Evolutionary conservation across 1,140 invertebrate genomes (phyloP).

Genomic region (Trichonephila clavipes): DNA sequence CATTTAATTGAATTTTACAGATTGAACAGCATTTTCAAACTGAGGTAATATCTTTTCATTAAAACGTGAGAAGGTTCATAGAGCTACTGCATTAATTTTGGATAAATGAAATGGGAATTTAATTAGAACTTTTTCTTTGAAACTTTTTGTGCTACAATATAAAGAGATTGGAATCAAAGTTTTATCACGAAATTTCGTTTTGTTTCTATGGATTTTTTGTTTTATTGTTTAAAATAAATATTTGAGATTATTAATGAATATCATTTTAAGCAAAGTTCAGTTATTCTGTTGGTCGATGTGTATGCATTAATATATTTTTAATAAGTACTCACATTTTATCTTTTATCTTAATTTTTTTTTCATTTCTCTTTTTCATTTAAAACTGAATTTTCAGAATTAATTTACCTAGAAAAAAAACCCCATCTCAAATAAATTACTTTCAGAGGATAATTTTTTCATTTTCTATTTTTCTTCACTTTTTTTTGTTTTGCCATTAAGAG

Average conservation of each 20-base stretch:
- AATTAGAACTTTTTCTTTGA: neutral
- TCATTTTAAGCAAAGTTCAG: too few species aligned
- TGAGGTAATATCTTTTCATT: neutral
- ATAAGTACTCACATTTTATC: too few species aligned
- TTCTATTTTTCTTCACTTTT: too few species aligned
- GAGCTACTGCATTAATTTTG: neutral
- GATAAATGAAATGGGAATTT: neutral
- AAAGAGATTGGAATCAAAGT: neutral
- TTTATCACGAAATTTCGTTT: neutral
- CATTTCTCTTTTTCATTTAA: too few species aligned
- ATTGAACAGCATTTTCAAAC: neutral
- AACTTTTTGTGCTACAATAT: neutral
- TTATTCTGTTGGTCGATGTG: too few species aligned
- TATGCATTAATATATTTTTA: too few species aligned
- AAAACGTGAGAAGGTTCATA: neutral
- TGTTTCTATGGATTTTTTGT: neutral
- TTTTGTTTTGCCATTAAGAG: too few species aligned
- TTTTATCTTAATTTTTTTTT: too few species aligned
- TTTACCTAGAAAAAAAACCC: too few species aligned
- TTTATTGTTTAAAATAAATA: neutral
- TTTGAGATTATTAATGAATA: neutral
- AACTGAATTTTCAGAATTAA: too few species aligned
- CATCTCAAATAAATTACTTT: too few species aligned
- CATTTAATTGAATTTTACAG: slow-evolving; percentile 15
- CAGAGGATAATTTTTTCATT: too few species aligned